Base-by-base conservation (phyloP, 2,888 invertebrate species). In the Campoletis raptor region DNA sequence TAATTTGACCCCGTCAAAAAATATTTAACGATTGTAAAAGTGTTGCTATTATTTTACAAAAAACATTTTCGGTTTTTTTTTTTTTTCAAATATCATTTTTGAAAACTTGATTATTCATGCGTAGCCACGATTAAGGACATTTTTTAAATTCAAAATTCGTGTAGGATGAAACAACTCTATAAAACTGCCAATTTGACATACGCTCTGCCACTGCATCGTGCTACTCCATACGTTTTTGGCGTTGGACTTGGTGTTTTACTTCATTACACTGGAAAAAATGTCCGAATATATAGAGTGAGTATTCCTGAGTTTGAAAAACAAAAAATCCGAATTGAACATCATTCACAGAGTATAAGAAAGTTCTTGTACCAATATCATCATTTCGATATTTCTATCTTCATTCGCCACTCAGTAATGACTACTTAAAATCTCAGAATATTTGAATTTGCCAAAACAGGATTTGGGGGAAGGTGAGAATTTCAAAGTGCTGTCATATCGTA, bases 111-210 rank as follows among this genome's bases (percentile, higher is more conserved):
- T n/a, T 12, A 24, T 12, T 2, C 9, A 24, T 24, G 24, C 10
- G 24, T 21, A 37, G 37, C 21, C 12, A 3, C 18, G 37, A 37
- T 45, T 48, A 15, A 48, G 15, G 4, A 8, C 37, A 30, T 36
- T 7, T 8, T 9, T 3, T n/a, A 10, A 15, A 10, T n/a, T 5
- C 8, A 67, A 40, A 10, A 36, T 37, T 21, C 36, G 6, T 21
- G 9, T 6, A 97, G 97, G 89, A 94, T 96, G 70, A 96, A 96
- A 92, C 96, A 97, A 92, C 95, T 97, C 85, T 96, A 96, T 90
- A 95, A 96, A 86, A 96, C 96, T 40, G 97, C 96, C 15, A 96
- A 96, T 87, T 92, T 96, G 87, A 96, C 96, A 83, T 97, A 96
- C 91, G 95, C 95, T 10, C 95, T 96, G 24, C 95, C 96, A 0